Conservation (phyloP, 1,140 invertebrate genomes). For the Tetranychus cinnabarinus region DNA sequence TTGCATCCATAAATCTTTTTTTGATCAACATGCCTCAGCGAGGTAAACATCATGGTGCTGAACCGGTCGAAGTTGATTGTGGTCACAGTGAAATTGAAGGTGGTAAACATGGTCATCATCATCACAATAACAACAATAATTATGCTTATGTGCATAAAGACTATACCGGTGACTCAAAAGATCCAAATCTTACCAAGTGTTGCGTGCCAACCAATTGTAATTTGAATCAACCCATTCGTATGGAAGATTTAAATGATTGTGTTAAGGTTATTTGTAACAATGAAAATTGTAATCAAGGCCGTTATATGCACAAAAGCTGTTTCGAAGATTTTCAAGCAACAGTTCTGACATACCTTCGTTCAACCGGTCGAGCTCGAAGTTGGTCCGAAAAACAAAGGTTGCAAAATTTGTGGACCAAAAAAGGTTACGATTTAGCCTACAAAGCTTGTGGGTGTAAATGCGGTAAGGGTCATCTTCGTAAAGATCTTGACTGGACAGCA, state of each 20-base stretch:
- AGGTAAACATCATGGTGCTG: too few relatives aligned
- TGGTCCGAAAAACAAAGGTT: constrained; percentile 80
- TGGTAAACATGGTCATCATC: too few relatives aligned
- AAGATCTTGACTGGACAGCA: constrained; percentile 72
- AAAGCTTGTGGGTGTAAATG: constrained; percentile 51
- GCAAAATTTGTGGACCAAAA: constrained; percentile 91
- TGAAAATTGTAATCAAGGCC: constrained; percentile 56
- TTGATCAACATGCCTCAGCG: too few relatives aligned
- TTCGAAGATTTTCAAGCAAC: constrained; percentile 77
- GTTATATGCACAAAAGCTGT: constrained; percentile 84
- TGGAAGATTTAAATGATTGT: constrained; percentile 41
- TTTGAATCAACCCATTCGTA: constrained; percentile 31
- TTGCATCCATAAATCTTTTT: too few relatives aligned
- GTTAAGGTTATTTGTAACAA: constrained; percentile 85
- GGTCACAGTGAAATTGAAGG: too few relatives aligned
- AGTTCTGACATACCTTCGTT: constrained; percentile 62
- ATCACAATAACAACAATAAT: not conserved
- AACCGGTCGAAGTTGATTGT: too few relatives aligned
- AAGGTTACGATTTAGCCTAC: constrained; percentile 79
- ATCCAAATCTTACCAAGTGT: constrained; percentile 34
- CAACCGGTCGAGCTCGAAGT: constrained; percentile 60
- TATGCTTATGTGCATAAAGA: not conserved
- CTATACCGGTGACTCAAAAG: not conserved
- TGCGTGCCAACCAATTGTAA: constrained; percentile 54
- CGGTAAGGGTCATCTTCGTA: constrained; percentile 69